A percentile compares a stretch with the other conserved stretches of the same genome.
Conservation (phyloP, 2,797 vertebrate species). For the Danio jaintianensis region DNA sequence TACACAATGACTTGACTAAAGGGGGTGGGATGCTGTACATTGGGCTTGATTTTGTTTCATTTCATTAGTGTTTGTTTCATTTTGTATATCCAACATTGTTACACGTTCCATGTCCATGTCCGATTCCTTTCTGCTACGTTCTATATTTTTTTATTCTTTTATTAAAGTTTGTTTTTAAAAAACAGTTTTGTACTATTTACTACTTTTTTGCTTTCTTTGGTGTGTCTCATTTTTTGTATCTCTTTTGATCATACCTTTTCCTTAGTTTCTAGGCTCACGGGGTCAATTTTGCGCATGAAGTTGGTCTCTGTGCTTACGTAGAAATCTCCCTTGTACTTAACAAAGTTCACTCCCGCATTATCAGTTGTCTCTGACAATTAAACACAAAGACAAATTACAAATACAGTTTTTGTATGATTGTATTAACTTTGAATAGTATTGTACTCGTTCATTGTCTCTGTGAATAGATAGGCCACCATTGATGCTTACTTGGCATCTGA, state of each 20-base stretch:
- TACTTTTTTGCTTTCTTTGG: no score
- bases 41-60: no score
- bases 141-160: no score
- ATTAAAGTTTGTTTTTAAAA: no score
- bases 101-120: no score
- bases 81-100: no score
- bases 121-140: no score
- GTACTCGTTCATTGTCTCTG: not conserved
- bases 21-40: no score
- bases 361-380: constrained; percentile 85
- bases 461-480: not conserved
- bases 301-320: constrained; percentile 89
- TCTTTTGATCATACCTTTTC: constrained; percentile 82
- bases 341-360: constrained; percentile 89
- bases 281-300: constrained; percentile 88
- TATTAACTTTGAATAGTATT: not conserved
- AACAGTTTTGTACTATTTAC: no score
- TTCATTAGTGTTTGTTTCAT: no score
- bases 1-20: no score
- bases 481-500: constrained; percentile 78
- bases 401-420: not conserved
- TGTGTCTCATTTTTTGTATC: not conserved
- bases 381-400: constrained; percentile 38
- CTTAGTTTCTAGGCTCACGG: constrained; percentile 85
- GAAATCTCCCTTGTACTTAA: constrained; percentile 90